Evolutionary conservation across 2,797 vertebrate species (phyloP).

Genomic region (Sebastes goodei): DNA sequence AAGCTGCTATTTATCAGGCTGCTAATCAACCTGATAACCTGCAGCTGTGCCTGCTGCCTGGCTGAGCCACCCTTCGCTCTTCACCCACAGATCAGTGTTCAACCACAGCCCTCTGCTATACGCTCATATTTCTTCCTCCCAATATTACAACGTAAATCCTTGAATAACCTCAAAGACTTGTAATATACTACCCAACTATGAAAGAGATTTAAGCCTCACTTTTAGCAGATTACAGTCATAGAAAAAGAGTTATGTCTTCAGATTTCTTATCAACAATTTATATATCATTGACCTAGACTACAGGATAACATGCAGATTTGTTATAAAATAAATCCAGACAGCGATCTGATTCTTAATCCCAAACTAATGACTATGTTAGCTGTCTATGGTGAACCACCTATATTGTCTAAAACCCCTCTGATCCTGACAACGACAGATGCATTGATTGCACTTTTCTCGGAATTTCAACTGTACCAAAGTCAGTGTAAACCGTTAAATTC

Average conservation of each 20-base stretch:
- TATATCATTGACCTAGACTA: not conserved
- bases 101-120: conserved; percentile 12
- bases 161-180: conserved; percentile 10
- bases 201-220: conserved; percentile 2
- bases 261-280: not conserved
- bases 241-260: not conserved
- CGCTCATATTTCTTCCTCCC: conserved; percentile 19
- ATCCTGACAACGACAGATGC: too few relatives aligned
- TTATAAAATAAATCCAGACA: not conserved
- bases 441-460: too few relatives aligned
- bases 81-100: conserved; percentile 13
- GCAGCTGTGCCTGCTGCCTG: conserved; percentile 56
- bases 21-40: conserved; percentile 70
- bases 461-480: too few relatives aligned
- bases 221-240: conserved; percentile 13
- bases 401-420: not conserved
- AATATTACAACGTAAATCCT: conserved; percentile 37
- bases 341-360: not conserved
- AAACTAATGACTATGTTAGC: not conserved
- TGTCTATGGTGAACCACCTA: not conserved
- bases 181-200: conserved; percentile 5
- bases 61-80: conserved; percentile 37
- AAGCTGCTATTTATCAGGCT: conserved; percentile 59
- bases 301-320: not conserved
- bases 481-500: too few relatives aligned